These are phyloP conservation scores for Nycticorax nycticorax DNA, from an alignment of 2,113 vertebrate genomes.

Conservation along the genomic window DNA sequence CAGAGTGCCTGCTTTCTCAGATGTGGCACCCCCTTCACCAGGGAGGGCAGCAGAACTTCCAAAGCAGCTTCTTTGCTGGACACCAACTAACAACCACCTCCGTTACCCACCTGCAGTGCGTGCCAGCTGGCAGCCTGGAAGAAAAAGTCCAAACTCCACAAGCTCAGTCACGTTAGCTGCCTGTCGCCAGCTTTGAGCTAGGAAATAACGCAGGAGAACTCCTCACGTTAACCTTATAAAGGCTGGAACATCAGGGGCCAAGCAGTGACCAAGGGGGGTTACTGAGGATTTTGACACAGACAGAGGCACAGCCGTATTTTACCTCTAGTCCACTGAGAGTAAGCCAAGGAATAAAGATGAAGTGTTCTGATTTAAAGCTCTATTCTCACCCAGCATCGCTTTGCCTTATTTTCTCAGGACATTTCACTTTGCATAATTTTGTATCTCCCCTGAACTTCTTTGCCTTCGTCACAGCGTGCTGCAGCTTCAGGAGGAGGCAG, in stretches of 20 bases:
- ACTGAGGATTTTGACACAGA: not conserved
- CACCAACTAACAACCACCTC: not conserved
- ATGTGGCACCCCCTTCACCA: not conserved
- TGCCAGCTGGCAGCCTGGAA: not conserved
- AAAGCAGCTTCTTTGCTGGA: not conserved
- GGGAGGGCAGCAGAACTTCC: not conserved
- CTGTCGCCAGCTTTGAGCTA: not conserved
- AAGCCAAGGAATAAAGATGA: not conserved
- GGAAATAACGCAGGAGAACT: accelerated
- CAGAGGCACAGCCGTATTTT: not conserved
- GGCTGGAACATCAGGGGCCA: not conserved
- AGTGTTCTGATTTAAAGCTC: not conserved
- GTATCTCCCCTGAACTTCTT: not conserved
- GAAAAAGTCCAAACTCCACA: not conserved
- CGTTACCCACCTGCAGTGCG: accelerated
- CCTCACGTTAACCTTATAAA: accelerated
- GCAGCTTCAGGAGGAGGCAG: not conserved
- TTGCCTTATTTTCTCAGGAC: not conserved
- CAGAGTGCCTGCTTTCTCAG: not conserved
- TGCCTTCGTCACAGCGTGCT: not conserved
- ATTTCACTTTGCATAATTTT: not conserved
- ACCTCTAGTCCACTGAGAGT: not conserved
- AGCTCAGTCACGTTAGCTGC: not conserved
- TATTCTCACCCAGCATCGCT: not conserved
- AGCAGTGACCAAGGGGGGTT: not conserved